phyloP scores from a whole-genome alignment of 2,113 vertebrate genomes.

The Proterorhinus semilunaris region DNA sequence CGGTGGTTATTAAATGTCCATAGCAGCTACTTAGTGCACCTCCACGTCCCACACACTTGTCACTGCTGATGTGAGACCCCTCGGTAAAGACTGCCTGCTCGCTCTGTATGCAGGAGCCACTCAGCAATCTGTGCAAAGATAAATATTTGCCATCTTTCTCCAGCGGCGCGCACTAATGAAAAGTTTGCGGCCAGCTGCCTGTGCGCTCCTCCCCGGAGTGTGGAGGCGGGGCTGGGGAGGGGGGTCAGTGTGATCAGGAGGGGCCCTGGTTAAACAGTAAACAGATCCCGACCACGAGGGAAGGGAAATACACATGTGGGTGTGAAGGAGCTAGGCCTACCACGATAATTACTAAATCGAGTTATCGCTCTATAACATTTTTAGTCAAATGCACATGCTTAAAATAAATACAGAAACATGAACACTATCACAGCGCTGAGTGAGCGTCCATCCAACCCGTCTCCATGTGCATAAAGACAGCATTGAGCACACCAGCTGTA shows the following conservation, averaged over 20 bases:
- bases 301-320: conserved; percentile 37
- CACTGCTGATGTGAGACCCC: conserved; percentile 36
- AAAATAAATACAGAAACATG: too few relatives aligned
- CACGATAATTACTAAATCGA: too few relatives aligned
- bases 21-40: conserved; percentile 30
- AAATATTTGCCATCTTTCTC: conserved; percentile 73
- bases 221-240: conserved; percentile 14
- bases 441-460: too few relatives aligned
- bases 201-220: conserved; percentile 36
- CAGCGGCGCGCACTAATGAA: conserved; percentile 59
- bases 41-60: conserved; percentile 38
- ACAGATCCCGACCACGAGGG: conserved; percentile 22
- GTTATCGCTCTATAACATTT: too few relatives aligned
- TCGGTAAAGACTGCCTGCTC: conserved; percentile 27
- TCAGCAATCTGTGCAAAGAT: conserved; percentile 63
- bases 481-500: too few relatives aligned
- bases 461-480: too few relatives aligned
- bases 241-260: background rate
- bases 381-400: too few relatives aligned
- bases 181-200: conserved; percentile 59
- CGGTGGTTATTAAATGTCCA: conserved; percentile 19
- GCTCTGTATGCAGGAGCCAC: conserved; percentile 59
- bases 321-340: too few relatives aligned
- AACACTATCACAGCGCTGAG: too few relatives aligned
- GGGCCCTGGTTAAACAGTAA: conserved; percentile 15